Evolutionary conservation across 30 jellyfish, hydroid and myxozoan species (phyloP).

Genomic region (Turritopsis dohrnii): DNA sequence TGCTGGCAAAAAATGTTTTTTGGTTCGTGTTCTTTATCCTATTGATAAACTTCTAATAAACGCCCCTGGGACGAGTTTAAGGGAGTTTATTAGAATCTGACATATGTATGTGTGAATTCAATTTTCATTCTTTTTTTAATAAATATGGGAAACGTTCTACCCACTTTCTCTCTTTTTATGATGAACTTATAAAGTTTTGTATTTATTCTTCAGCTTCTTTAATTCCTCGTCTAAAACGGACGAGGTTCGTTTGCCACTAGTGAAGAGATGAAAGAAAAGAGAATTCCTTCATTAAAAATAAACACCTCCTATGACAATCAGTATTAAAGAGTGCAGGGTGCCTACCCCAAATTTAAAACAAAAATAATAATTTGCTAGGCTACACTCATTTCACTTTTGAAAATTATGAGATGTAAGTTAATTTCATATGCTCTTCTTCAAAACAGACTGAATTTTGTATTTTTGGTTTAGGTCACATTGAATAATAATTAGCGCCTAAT

Average conservation of each 20-base stretch:
- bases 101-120: background rate
- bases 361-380: background rate
- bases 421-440: background rate
- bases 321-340: background rate
- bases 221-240: background rate
- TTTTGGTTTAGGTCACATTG: background rate
- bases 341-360: background rate
- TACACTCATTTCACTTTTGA: background rate
- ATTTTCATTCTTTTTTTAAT: background rate
- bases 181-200: background rate
- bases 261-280: background rate
- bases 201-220: background rate
- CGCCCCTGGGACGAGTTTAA: background rate
- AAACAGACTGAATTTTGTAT: background rate
- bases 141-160: background rate
- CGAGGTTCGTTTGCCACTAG: background rate
- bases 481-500: background rate
- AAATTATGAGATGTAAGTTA: background rate
- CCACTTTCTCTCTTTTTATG: background rate
- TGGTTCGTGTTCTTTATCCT: background rate
- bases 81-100: background rate
- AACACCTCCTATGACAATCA: background rate
- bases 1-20: background rate
- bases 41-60: background rate
- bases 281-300: background rate